Conservation (phyloP, 2,113 vertebrate species). For the Hippotragus niger region DNA sequence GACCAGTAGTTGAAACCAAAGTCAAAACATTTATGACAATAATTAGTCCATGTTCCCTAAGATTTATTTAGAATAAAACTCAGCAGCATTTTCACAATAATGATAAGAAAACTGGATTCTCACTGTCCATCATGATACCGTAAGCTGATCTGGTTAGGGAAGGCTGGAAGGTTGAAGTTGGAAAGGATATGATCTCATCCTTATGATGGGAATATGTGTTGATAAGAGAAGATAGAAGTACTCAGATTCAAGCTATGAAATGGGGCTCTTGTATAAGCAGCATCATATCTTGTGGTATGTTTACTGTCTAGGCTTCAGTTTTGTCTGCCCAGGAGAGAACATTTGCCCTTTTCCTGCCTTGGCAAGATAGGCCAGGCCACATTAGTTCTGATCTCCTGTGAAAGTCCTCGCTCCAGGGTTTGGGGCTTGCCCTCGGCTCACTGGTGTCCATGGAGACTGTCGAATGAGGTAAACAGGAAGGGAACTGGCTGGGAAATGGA, state of each 20-base stretch:
- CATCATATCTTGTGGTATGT: neutral
- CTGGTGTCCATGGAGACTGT: neutral
- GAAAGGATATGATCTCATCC: slow-evolving; percentile 35
- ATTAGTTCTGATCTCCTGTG: neutral
- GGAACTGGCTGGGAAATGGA: neutral
- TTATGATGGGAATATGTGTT: neutral
- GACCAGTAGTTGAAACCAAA: slow-evolving; percentile 39
- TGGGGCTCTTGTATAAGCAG: neutral
- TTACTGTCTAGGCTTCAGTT: neutral
- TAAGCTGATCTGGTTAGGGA: neutral
- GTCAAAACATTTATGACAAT: slow-evolving; percentile 71
- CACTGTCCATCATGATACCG: neutral
- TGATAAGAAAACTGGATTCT: slow-evolving; percentile 45
- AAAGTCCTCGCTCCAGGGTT: neutral
- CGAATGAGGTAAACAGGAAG: neutral
- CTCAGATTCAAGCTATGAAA: neutral
- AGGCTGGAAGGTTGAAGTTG: neutral
- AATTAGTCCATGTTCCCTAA: slow-evolving; percentile 79
- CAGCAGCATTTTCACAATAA: slow-evolving; percentile 38
- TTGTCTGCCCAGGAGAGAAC: neutral
- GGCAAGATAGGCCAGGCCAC: neutral
- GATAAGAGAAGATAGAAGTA: neutral
- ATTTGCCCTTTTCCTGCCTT: neutral
- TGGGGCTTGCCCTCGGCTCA: neutral
- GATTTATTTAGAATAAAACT: slow-evolving; percentile 71